These are phyloP conservation scores for Dermochelys coriacea DNA, from an alignment of 2,797 vertebrate genomes.

Conservation along the genomic window DNA sequence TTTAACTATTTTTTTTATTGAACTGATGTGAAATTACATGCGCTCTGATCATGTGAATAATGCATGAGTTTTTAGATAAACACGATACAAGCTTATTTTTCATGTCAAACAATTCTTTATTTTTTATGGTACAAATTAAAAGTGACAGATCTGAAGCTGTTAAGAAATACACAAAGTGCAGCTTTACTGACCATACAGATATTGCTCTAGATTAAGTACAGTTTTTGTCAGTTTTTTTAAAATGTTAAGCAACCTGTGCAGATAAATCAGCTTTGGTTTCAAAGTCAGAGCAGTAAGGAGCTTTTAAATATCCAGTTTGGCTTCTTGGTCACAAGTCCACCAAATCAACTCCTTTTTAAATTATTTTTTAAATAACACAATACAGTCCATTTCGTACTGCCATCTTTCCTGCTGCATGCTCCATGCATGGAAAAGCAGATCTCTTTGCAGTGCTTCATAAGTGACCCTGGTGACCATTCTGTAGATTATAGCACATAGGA, in stretches of 20 bases:
- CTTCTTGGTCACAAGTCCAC: conserved; percentile 88
- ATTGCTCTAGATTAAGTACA: conserved; percentile 99
- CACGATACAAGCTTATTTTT: conserved; percentile 77
- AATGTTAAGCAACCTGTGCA: conserved; percentile 94
- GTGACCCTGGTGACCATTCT: conserved; percentile 88
- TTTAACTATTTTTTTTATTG: conserved; percentile 67
- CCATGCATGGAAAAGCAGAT: conserved; percentile 80
- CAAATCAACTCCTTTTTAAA: conserved; percentile 78
- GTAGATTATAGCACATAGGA: conserved; percentile 82
- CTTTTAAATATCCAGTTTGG: conserved; percentile 87
- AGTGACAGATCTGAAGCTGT: conserved; percentile 98
- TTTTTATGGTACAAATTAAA: conserved; percentile 99
- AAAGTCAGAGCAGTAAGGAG: conserved; percentile 90
- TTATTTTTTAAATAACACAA: conserved; percentile 65
- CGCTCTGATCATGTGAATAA: conserved; percentile 67
- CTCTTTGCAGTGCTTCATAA: conserved; percentile 80
- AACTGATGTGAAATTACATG: conserved; percentile 58
- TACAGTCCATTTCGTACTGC: conserved; percentile 75
- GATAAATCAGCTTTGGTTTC: conserved; percentile 99
- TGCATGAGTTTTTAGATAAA: conserved; percentile 74
- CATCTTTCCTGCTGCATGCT: conserved; percentile 76
- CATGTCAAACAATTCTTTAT: conserved; percentile 99
- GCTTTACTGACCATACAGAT: conserved; percentile 99
- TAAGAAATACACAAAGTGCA: conserved; percentile 99
- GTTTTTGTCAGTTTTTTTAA: conserved; percentile 84